Evolutionary conservation across 2,797 vertebrate genomes (phyloP).

Genomic region (Fratercula arctica): DNA sequence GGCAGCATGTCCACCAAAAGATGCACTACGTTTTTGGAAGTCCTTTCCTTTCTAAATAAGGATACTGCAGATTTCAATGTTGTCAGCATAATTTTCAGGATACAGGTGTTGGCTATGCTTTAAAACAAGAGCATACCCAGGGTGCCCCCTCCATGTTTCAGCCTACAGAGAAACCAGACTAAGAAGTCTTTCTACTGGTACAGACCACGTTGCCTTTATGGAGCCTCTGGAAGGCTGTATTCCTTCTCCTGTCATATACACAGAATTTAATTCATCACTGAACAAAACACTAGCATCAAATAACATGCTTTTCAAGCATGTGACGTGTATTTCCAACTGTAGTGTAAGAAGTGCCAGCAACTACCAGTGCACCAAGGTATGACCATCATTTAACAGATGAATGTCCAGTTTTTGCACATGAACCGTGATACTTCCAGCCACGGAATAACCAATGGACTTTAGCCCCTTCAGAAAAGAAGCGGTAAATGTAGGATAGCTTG

Average conservation of each 20-base stretch:
- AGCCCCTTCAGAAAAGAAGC: not conserved
- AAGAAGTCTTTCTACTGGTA: not conserved
- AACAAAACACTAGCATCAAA: not conserved
- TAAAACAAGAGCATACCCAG: not conserved
- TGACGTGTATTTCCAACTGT: not conserved
- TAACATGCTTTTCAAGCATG: not conserved
- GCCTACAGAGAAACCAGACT: not conserved
- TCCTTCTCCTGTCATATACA: not conserved
- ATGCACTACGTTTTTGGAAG: not conserved
- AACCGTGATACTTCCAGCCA: not conserved
- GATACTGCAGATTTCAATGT: not conserved
- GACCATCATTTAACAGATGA: not conserved
- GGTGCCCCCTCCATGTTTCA: not conserved
- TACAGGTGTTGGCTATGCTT: not conserved
- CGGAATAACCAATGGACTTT: not conserved
- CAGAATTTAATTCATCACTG: not conserved
- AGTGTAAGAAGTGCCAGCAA: not conserved
- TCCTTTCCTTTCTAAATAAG: not conserved
- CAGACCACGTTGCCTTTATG: not conserved
- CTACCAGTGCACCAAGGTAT: not conserved
- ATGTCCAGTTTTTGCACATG: fast-evolving
- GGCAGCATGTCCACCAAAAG: not conserved
- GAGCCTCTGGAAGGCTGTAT: not conserved
- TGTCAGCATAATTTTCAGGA: not conserved
- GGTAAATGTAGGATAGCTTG: not conserved